Conservation (phyloP, 2,888 invertebrate species). For the Lithodes maja region DNA sequence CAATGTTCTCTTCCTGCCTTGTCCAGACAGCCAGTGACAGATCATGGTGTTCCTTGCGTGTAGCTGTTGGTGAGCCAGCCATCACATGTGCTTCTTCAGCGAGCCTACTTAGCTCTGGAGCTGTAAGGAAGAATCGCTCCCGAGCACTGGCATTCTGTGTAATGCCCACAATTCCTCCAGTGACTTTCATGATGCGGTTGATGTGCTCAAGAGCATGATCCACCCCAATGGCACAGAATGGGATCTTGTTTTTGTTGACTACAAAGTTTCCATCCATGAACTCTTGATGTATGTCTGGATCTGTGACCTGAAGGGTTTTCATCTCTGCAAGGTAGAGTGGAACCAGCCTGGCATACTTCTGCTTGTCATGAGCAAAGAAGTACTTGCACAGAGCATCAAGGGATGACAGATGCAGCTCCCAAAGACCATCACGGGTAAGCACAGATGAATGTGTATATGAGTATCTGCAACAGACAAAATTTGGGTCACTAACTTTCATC, state of each 20-base stretch:
- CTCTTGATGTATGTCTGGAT: conserved; percentile 11
- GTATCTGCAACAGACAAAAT: too few species aligned
- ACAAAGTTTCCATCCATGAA: not conserved
- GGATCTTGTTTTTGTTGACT: conserved; percentile 6
- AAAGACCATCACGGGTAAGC: not conserved
- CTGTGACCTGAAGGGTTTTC: not conserved
- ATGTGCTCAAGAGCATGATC: conserved; percentile 28
- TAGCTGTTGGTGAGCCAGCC: conserved; percentile 25
- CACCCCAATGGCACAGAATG: conserved; percentile 26
- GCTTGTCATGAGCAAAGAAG: conserved; percentile 1
- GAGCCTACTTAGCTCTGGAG: conserved; percentile 6
- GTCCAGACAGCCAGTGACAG: conserved; percentile 10
- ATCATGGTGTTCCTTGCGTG: conserved; percentile 13
- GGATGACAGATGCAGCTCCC: not conserved
- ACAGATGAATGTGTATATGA: too few species aligned
- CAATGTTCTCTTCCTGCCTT: conserved; percentile 11
- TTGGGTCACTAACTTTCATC: too few species aligned
- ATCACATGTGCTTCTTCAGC: conserved; percentile 11
- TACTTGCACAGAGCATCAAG: not conserved
- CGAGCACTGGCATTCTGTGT: conserved; percentile 15
- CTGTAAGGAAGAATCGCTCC: not conserved
- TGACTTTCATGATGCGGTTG: conserved; percentile 16
- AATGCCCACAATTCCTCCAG: conserved; percentile 25
- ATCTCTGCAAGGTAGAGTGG: not conserved
- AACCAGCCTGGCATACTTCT: conserved; percentile 4